Conservation (phyloP, 2,888 invertebrate genomes). For the Operophtera brumata region DNA sequence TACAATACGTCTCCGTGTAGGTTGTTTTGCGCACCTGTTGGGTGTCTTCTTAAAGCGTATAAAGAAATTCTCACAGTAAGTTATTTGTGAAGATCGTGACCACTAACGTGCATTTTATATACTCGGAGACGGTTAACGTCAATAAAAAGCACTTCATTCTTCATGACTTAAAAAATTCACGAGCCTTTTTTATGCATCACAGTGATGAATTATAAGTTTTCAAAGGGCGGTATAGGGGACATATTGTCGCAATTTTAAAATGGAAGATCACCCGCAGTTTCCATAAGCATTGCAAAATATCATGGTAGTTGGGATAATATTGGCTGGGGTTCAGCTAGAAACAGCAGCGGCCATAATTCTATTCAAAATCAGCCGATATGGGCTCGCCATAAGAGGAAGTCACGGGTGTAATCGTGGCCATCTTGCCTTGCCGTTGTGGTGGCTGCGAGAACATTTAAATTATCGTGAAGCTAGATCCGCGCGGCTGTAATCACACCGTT, state of each 20-base stretch:
- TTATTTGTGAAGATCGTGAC: slow-evolving; percentile 30
- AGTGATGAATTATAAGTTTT: not conserved
- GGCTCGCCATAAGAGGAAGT: slow-evolving; percentile 71
- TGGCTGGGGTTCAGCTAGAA: slow-evolving; percentile 28
- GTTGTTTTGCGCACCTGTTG: slow-evolving; percentile 43
- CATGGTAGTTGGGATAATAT: slow-evolving; percentile 24
- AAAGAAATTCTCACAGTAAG: slow-evolving; percentile 28
- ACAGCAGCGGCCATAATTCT: slow-evolving; percentile 57
- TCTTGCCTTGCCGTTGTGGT: slow-evolving; percentile 56
- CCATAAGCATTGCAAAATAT: slow-evolving; percentile 6
- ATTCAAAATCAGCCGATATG: slow-evolving; percentile 68
- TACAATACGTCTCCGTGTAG: slow-evolving; percentile 44
- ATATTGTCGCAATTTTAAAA: not conserved
- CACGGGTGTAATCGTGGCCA: slow-evolving; percentile 68
- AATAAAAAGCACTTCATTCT: not conserved
- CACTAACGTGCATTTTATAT: slow-evolving; percentile 8
- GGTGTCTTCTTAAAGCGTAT: slow-evolving; percentile 32
- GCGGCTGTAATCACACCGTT: slow-evolving; percentile 76
- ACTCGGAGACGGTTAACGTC: not conserved
- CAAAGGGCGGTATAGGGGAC: too few relatives aligned
- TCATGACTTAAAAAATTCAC: too few relatives aligned
- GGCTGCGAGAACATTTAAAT: slow-evolving; percentile 76
- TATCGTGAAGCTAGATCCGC: slow-evolving; percentile 75
- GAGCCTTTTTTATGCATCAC: too few relatives aligned
- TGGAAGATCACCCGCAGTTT: not conserved